phyloP scores from a whole-genome alignment of 2,797 vertebrate genomes.

The Gymnoscopelus braueri region DNA sequence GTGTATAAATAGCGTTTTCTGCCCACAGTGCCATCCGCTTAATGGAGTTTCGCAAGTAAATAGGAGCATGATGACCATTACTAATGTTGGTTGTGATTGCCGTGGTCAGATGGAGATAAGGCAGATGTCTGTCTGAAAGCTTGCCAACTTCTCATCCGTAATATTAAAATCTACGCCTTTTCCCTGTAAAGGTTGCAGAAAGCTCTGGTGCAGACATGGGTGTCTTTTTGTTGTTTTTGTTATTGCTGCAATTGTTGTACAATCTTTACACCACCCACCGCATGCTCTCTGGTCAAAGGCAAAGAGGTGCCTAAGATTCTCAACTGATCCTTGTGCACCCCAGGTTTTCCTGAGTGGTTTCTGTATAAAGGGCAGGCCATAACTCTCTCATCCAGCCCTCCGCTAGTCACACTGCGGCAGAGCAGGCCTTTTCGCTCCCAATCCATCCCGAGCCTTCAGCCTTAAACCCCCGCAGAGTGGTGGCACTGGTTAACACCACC shows the following conservation, averaged over 20 bases:
- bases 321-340: slow-evolving; percentile 47
- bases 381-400: not conserved
- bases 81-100: slow-evolving; percentile 58
- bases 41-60: slow-evolving; percentile 74
- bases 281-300: slow-evolving; percentile 6
- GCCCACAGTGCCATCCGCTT: slow-evolving; percentile 58
- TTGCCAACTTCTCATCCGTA: slow-evolving; percentile 17
- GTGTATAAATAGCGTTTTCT: slow-evolving; percentile 74
- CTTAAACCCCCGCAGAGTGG: slow-evolving; percentile 51
- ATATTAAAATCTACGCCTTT: slow-evolving; percentile 16
- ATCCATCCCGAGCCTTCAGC: slow-evolving; percentile 33
- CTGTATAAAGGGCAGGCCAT: slow-evolving; percentile 36
- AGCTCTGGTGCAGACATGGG: not conserved
- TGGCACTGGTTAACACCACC: slow-evolving; percentile 71
- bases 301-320: slow-evolving; percentile 37
- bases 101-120: slow-evolving; percentile 56
- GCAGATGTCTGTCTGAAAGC: slow-evolving; percentile 52
- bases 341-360: slow-evolving; percentile 69
- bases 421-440: slow-evolving; percentile 19
- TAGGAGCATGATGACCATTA: slow-evolving; percentile 70
- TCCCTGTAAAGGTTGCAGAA: slow-evolving; percentile 11
- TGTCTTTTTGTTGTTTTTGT: slow-evolving; percentile 15
- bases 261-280: not conserved
- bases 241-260: not conserved
- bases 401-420: not conserved